Evolutionary conservation across 2,797 vertebrate species (phyloP).

Genomic region (Psittacula derbiana): DNA sequence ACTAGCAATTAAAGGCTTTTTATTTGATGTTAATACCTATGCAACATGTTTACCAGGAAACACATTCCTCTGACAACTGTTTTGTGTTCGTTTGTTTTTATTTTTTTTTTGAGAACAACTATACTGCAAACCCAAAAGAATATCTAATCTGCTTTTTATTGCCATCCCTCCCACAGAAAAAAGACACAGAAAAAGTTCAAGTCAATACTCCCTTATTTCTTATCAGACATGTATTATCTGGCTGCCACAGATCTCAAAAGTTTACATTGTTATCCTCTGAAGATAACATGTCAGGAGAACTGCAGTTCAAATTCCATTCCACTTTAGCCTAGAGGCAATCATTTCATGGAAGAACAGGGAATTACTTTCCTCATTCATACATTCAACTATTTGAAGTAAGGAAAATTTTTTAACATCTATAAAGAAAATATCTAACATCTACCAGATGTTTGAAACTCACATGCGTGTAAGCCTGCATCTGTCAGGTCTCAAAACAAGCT

Average conservation of each 20-base stretch:
- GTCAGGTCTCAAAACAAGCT: not conserved
- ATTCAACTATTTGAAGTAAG: not conserved
- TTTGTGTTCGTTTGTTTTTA: not conserved
- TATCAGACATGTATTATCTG: not conserved
- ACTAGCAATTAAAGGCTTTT: not conserved
- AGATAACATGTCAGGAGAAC: not conserved
- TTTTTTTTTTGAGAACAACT: not conserved
- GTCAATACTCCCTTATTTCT: not conserved
- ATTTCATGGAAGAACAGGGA: not conserved
- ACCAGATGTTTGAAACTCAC: not conserved
- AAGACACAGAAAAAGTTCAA: not conserved
- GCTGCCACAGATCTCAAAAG: not conserved
- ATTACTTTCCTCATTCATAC: not conserved
- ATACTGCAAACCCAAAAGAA: not conserved
- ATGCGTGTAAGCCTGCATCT: not conserved
- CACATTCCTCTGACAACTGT: not conserved
- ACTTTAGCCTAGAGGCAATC: not conserved
- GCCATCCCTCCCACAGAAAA: not conserved
- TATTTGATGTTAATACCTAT: not conserved
- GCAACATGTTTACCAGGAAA: not conserved
- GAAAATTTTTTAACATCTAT: not conserved
- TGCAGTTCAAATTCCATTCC: not conserved
- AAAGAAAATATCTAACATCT: not conserved
- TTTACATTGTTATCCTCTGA: not conserved
- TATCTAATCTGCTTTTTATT: not conserved